Conservation (phyloP, 2,113 vertebrate genomes). For the Arizona elegans region DNA sequence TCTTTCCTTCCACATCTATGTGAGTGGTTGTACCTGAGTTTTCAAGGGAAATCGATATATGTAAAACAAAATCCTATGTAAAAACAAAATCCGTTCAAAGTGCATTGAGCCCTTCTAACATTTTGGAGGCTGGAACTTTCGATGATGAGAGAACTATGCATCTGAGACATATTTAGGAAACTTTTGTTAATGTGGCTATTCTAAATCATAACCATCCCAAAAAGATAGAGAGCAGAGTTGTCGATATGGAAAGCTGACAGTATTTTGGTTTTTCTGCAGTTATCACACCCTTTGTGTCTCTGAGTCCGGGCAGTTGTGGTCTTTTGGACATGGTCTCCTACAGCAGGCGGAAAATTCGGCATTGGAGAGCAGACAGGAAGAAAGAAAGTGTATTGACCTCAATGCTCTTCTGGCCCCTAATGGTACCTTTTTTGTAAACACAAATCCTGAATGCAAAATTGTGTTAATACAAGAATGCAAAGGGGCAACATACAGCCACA, state of each 20-base stretch:
- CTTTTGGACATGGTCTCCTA: conserved; percentile 59
- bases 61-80: too few species aligned
- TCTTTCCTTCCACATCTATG: neutral
- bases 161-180: neutral
- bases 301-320: conserved; percentile 55
- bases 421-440: conserved; percentile 40
- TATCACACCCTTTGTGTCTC: conserved; percentile 60
- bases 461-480: neutral
- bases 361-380: conserved; percentile 20
- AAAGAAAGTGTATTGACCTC: neutral
- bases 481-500: neutral
- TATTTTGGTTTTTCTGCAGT: conserved; percentile 43
- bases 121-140: neutral
- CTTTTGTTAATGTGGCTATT: neutral
- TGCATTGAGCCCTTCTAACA: neutral
- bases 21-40: neutral
- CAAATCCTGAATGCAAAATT: neutral
- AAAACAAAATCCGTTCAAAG: neutral
- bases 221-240: neutral
- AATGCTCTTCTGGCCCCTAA: conserved; percentile 45
- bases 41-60: neutral
- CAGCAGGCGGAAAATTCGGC: conserved; percentile 26
- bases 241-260: neutral
- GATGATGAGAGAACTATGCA: neutral
- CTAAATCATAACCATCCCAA: neutral